phyloP scores from a whole-genome alignment of 2,113 vertebrate genomes.

The Callionymus lyra region DNA sequence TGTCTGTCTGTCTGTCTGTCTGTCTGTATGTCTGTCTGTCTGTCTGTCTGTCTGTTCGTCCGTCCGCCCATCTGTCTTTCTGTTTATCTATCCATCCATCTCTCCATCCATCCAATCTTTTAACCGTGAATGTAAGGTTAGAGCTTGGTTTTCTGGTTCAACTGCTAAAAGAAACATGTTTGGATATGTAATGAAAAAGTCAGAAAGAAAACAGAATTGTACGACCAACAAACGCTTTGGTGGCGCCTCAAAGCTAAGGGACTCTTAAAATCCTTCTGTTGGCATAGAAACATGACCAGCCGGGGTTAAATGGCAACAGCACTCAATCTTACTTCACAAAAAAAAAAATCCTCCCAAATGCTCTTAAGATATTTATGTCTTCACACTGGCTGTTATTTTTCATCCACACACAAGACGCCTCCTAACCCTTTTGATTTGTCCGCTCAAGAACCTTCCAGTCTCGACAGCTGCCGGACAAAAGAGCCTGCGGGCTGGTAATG shows the following conservation, averaged over 20 bases:
- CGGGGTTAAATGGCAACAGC: constrained; percentile 35
- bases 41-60: too few species aligned
- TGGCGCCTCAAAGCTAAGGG: constrained; percentile 2
- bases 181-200: not conserved
- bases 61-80: too few species aligned
- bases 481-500: too few species aligned
- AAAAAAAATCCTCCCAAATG: constrained; percentile 1
- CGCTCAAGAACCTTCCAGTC: not conserved
- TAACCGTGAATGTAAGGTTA: too few species aligned
- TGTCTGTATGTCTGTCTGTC: too few species aligned
- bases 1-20: too few species aligned
- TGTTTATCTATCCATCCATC: too few species aligned
- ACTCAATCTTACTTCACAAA: constrained; percentile 26
- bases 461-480: not conserved
- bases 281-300: constrained; percentile 42
- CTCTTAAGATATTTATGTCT: constrained; percentile 22
- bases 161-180: not conserved
- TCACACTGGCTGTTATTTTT: constrained; percentile 7
- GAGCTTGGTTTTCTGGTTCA: too few species aligned
- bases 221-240: not conserved
- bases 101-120: too few species aligned
- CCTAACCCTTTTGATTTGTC: not conserved
- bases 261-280: constrained; percentile 16
- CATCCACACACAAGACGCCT: not conserved
- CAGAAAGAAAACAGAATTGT: constrained; percentile 7